Conservation (phyloP, 2,113 vertebrate species). For the Oncorhynchus kisutch region DNA sequence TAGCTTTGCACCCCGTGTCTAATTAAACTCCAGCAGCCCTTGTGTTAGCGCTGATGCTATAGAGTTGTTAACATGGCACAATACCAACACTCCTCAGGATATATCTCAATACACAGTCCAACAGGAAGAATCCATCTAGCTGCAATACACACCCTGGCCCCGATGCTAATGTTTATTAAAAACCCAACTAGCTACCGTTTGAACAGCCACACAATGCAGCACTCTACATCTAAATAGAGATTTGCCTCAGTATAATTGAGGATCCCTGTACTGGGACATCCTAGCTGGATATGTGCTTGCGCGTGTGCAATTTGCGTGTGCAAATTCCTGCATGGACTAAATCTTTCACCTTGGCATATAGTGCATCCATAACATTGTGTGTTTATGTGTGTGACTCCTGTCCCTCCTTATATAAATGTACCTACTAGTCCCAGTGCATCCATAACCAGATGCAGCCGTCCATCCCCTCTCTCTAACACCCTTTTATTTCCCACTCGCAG, state of each 20-base stretch:
- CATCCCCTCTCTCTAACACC: conserved; percentile 86
- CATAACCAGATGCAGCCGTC: conserved; percentile 77
- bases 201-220: conserved; percentile 32
- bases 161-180: conserved; percentile 66
- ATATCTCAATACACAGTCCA: conserved; percentile 44
- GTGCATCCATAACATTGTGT: neutral
- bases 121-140: conserved; percentile 56
- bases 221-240: neutral
- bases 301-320: too few relatives aligned
- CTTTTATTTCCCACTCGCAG: conserved; percentile 88
- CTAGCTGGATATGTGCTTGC: too few relatives aligned
- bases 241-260: neutral
- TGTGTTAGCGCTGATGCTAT: conserved; percentile 52
- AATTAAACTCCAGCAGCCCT: conserved; percentile 65
- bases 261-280: too few relatives aligned
- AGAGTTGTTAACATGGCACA: conserved; percentile 68
- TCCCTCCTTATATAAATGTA: conserved; percentile 65
- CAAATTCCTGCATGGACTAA: neutral
- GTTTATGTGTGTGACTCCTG: conserved; percentile 52
- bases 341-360: neutral
- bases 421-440: conserved; percentile 58
- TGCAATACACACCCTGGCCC: conserved; percentile 48
- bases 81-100: conserved; percentile 66
- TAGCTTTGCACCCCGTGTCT: conserved; percentile 68
- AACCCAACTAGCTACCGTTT: conserved; percentile 61